Base-by-base conservation (phyloP, 1,140 invertebrate species). In the Anadara kagoshimensis region DNA sequence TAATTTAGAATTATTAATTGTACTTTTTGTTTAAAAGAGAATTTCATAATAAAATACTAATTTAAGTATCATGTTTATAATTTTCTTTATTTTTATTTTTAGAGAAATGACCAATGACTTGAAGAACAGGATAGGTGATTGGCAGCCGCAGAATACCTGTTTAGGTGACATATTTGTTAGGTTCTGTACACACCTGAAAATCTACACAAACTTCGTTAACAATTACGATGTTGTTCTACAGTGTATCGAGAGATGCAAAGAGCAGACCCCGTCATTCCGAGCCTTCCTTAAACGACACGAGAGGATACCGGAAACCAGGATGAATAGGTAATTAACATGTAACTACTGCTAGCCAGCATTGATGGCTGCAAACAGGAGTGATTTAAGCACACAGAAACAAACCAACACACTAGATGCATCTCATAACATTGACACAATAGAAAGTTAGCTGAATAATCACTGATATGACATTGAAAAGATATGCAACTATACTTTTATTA, bases 291-390 rank as follows among this genome's bases (percentile, higher is more conserved):
- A 78, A 44, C 73, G 82, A n/a, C 80, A 86, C 62, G 80, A 87
- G 49, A 63, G 83, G 22, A 81, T 81, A 5, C 83, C 86, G 16
- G 80, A 83, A 22, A 80, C 82, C 0, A 85, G 80, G 45, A 87
- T 86, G 86, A 67, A 86, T 58, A 86, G 81, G 87, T 88, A 66
- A n/a, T n/a, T n/a, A n/a, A n/a, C n/a, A n/a, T n/a, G n/a, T n/a
- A n/a, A n/a, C n/a, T n/a, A n/a, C n/a, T n/a, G n/a, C n/a, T n/a
- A n/a, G n/a, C n/a, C n/a, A n/a, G n/a, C n/a, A n/a, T n/a, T n/a
- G n/a, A n/a, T n/a, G n/a, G n/a, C n/a, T n/a, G n/a, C n/a, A n/a
- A n/a, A n/a, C n/a, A n/a, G n/a, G n/a, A n/a, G n/a, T n/a, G n/a
- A n/a, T n/a, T n/a, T n/a, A n/a, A n/a, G n/a, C n/a, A n/a, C n/a